Conservation (phyloP, 1,140 invertebrate genomes). For the Lasioglossum baleicum region DNA sequence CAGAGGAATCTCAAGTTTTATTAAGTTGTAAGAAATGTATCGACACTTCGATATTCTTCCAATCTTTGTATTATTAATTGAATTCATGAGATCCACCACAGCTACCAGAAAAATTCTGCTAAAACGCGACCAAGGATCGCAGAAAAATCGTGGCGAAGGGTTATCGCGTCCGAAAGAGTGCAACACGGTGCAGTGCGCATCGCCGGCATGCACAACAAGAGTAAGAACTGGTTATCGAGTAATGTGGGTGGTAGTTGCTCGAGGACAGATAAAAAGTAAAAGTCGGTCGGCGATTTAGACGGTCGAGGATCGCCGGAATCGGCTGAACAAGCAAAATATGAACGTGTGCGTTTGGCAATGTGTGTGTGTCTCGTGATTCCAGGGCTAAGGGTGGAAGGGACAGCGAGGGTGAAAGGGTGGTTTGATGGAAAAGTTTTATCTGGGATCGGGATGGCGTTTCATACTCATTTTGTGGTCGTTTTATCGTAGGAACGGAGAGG, state of each 20-base stretch:
- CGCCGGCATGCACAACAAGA: no score
- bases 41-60: no score
- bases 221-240: not conserved
- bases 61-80: no score
- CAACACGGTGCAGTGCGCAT: no score
- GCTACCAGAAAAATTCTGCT: no score
- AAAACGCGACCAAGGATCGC: no score
- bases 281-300: slow-evolving; percentile 16
- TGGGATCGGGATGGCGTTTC: slow-evolving; percentile 34
- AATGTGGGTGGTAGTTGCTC: not conserved
- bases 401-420: not conserved
- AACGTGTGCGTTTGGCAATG: not conserved
- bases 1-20: no score
- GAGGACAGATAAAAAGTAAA: slow-evolving; percentile 4
- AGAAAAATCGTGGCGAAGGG: no score
- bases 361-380: not conserved
- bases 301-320: slow-evolving; percentile 22
- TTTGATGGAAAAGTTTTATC: slow-evolving; percentile 47
- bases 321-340: slow-evolving; percentile 30
- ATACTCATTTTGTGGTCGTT: slow-evolving; percentile 33
- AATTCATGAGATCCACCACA: no score
- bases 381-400: not conserved
- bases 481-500: slow-evolving; percentile 10
- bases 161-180: no score
- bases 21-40: no score